phyloP scores from a whole-genome alignment of 2,888 invertebrate species.

The Ornithoptera priamus region DNA sequence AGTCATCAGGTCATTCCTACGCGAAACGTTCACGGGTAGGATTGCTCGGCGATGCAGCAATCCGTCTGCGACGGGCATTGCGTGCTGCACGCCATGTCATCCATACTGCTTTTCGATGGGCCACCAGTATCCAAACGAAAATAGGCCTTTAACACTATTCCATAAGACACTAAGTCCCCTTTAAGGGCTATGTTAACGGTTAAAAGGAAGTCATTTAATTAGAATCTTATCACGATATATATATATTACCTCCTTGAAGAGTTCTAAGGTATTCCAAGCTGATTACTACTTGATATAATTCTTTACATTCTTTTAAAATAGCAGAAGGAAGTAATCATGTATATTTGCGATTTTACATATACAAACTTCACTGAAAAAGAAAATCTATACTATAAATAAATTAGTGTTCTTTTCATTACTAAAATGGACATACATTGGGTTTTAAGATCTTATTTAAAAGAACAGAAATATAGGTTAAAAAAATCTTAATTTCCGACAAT shows the following conservation, averaged over 20 bases:
- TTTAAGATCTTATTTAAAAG: no score
- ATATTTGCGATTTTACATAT: no score
- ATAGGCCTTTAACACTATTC: not conserved
- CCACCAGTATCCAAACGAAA: not conserved
- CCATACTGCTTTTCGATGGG: constrained; percentile 6
- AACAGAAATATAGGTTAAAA: no score
- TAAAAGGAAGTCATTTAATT: constrained; percentile 19
- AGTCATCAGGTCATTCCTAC: constrained; percentile 22
- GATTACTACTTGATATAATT: constrained; percentile 8
- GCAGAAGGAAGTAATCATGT: not conserved
- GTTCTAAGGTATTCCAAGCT: constrained; percentile 13
- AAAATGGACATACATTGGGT: no score
- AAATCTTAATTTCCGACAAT: not conserved
- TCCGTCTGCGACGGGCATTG: constrained; percentile 6
- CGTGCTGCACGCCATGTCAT: constrained; percentile 25
- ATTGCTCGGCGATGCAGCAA: constrained; percentile 18
- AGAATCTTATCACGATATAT: constrained; percentile 20
- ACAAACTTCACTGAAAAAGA: no score
- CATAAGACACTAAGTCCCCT: not conserved
- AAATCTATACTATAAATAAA: no score
- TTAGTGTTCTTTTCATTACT: no score
- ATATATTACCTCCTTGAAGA: constrained; percentile 3
- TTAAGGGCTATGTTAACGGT: not conserved
- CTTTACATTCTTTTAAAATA: not conserved
- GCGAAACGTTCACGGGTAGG: constrained; percentile 16